phyloP scores from a whole-genome alignment of 2,888 invertebrate genomes.

The Melikaiella ostensackeni region DNA sequence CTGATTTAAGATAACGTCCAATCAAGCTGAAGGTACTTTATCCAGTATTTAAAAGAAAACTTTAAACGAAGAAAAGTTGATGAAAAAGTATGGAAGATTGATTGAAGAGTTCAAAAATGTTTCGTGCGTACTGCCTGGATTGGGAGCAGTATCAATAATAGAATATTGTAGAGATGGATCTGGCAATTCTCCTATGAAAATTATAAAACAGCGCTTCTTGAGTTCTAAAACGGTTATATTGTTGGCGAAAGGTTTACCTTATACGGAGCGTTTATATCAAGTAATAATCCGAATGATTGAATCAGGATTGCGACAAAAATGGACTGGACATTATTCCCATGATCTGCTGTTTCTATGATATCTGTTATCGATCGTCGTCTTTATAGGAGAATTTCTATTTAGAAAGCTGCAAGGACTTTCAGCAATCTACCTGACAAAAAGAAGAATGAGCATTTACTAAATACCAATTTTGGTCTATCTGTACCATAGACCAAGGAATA shows the following conservation, averaged over 20 bases:
- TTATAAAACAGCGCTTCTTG: neutral
- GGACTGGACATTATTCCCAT: no score
- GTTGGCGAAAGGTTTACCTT: neutral
- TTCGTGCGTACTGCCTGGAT: neutral
- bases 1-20: constrained; percentile 34
- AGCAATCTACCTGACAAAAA: no score
- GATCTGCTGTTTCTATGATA: neutral
- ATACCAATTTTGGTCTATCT: no score
- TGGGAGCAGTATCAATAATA: neutral
- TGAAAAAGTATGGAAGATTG: neutral
- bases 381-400: neutral
- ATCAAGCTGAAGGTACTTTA: neutral
- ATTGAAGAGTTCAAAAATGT: neutral
- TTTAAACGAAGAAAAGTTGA: neutral
- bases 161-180: neutral
- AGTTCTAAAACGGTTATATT: neutral
- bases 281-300: no score
- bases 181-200: neutral
- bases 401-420: no score
- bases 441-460: no score
- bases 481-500: no score
- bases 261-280: neutral
- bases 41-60: neutral
- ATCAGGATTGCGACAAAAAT: no score
- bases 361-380: neutral